Percentiles rank a stretch among this genome's conserved stretches.
Conservation (phyloP, 2,888 invertebrate genomes). For the Autographa gamma region DNA sequence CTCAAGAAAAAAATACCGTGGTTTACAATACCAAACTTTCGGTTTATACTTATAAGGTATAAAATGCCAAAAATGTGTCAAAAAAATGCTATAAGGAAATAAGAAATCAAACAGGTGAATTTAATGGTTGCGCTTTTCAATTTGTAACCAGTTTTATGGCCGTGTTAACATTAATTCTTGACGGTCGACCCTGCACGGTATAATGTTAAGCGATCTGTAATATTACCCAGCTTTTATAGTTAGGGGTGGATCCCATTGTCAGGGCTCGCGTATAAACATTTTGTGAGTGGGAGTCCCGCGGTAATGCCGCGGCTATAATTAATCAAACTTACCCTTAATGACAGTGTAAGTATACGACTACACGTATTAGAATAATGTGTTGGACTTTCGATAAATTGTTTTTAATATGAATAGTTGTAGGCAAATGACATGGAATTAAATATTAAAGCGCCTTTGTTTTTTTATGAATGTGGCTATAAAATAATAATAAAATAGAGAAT, state of each 20-base stretch:
- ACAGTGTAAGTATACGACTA: too few species aligned
- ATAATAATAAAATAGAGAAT: too few species aligned
- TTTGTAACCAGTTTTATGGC: slow-evolving; percentile 32
- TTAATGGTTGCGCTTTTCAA: slow-evolving; percentile 25
- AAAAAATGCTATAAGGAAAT: neutral
- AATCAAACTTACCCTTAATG: slow-evolving; percentile 44
- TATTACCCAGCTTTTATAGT: slow-evolving; percentile 50
- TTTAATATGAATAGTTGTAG: too few species aligned
- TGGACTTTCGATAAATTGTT: too few species aligned
- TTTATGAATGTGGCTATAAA: too few species aligned
- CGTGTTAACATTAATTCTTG: slow-evolving; percentile 28
- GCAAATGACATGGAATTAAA: too few species aligned
- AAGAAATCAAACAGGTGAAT: slow-evolving; percentile 11
- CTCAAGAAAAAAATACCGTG: neutral
- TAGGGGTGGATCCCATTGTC: slow-evolving; percentile 35
- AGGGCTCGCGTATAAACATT: slow-evolving; percentile 28
- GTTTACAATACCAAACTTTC: neutral
- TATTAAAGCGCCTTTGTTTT: too few species aligned
- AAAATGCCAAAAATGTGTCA: neutral
- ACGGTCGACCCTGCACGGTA: slow-evolving; percentile 33
- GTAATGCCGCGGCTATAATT: slow-evolving; percentile 29
- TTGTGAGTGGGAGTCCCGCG: slow-evolving; percentile 16
- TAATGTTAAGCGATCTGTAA: slow-evolving; percentile 45
- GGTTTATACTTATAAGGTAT: neutral
- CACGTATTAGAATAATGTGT: too few species aligned